Evolutionary conservation across 2,888 invertebrate species (phyloP).

Genomic region (Fragum sueziense): DNA sequence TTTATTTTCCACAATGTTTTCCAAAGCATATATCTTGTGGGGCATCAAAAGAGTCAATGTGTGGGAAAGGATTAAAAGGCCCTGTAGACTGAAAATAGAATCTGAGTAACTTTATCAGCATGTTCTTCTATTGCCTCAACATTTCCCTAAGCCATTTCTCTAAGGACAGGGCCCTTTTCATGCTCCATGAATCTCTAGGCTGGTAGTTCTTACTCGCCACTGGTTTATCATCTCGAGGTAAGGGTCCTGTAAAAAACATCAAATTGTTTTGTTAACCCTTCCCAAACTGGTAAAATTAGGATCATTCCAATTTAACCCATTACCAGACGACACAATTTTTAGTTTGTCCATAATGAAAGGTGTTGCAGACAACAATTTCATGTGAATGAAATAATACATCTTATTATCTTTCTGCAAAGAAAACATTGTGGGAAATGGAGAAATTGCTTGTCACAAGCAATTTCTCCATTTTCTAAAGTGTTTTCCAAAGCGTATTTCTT

Average conservation of each 20-base stretch:
- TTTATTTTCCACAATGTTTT: no score
- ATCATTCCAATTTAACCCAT: no score
- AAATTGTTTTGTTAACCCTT: neutral
- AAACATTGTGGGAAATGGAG: neutral
- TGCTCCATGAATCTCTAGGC: slow-evolving; percentile 88
- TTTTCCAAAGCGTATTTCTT: slow-evolving; percentile 53
- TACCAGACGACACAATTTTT: no score
- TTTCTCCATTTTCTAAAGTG: neutral
- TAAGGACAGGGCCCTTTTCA: slow-evolving; percentile 88
- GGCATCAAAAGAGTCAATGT: no score
- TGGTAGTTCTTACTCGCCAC: slow-evolving; percentile 59
- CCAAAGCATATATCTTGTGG: no score
- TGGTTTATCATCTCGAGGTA: slow-evolving; percentile 67
- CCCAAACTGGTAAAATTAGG: no score
- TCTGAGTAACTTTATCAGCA: neutral
- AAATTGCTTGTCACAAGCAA: slow-evolving; percentile 1
- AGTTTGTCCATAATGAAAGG: no score
- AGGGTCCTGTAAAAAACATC: slow-evolving; percentile 63
- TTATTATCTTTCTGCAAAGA: no score
- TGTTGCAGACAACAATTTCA: no score
- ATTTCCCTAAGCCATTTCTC: neutral
- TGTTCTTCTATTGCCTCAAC: neutral
- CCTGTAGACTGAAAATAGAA: neutral
- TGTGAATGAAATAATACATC: no score
- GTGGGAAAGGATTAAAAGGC: no score